A percentile compares a stretch with the other conserved stretches of the same genome.
Conservation (phyloP, 1,140 invertebrate genomes). For the Lanistes nyassanus region DNA sequence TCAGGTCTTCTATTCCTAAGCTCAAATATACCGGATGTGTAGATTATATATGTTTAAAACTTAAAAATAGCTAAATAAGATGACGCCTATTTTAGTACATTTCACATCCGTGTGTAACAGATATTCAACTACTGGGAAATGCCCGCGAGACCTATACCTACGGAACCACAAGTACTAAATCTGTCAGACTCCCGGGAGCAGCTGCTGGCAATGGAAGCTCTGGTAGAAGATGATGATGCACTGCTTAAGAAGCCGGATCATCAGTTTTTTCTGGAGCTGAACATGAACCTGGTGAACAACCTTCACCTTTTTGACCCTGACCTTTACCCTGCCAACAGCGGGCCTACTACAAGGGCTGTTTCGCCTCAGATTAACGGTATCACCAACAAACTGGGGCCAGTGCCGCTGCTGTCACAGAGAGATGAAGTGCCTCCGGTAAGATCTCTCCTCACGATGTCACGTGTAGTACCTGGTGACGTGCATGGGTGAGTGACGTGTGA, state of each 20-base stretch:
- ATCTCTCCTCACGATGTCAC: not conserved
- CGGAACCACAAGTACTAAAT: no score
- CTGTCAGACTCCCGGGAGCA: no score
- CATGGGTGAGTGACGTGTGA: no score
- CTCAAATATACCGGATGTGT: no score
- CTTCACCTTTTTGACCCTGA: conserved; percentile 22
- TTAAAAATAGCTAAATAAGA: no score
- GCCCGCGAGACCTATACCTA: no score
- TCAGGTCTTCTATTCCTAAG: no score
- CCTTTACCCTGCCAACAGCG: conserved; percentile 24
- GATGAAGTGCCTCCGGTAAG: conserved; percentile 76
- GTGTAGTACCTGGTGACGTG: not conserved
- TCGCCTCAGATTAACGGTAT: conserved; percentile 92
- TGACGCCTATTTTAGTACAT: no score
- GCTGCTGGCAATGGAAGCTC: not conserved
- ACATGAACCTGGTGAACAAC: conserved; percentile 44
- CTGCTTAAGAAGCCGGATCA: conserved; percentile 34
- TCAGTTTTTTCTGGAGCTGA: conserved; percentile 40
- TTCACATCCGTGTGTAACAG: no score
- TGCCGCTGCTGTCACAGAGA: conserved; percentile 78
- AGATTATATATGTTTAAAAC: no score
- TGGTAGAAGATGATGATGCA: not conserved
- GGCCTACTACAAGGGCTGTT: conserved; percentile 71
- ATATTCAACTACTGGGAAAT: no score
- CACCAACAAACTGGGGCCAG: conserved; percentile 78